phyloP scores from a whole-genome alignment of 2,797 vertebrate genomes.

The Helarctos malayanus region DNA sequence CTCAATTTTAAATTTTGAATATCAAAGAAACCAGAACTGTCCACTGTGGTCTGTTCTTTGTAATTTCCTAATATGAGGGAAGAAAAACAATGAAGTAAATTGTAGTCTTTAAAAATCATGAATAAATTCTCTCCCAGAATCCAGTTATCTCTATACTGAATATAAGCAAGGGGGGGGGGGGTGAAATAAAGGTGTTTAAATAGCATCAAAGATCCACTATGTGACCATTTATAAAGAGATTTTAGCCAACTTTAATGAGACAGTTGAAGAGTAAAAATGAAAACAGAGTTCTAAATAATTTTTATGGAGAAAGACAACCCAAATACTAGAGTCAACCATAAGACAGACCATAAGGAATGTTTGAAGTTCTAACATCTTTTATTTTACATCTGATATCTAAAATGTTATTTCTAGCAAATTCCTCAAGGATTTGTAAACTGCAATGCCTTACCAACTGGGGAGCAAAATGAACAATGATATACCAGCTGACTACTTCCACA shows the following conservation, averaged over 20 bases:
- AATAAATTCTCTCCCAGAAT: neutral
- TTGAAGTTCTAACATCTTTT: conserved; percentile 48
- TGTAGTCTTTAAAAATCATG: conserved; percentile 18
- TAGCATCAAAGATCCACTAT: neutral
- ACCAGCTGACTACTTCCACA: neutral
- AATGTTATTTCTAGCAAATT: conserved; percentile 44
- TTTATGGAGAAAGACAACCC: conserved; percentile 26
- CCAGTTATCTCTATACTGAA: neutral
- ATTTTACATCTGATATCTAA: conserved; percentile 50
- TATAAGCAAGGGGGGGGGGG: neutral
- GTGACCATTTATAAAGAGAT: neutral
- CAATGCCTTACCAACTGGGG: neutral
- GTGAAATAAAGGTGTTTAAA: conserved; percentile 6
- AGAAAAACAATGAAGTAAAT: conserved; percentile 49
- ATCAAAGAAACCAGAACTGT: conserved; percentile 57
- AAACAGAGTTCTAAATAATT: conserved; percentile 31
- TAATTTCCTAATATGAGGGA: conserved; percentile 1
- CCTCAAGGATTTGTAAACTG: conserved; percentile 30
- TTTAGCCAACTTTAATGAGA: conserved; percentile 34
- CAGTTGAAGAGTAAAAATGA: conserved; percentile 16
- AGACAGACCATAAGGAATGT: neutral
- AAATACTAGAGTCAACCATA: neutral
- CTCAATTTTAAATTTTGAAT: conserved; percentile 59
- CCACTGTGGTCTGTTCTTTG: conserved; percentile 8
- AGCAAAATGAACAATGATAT: conserved; percentile 9